These are phyloP conservation scores for Gymnarchus niloticus DNA, from an alignment of 2,113 vertebrate genomes.

Conservation along the genomic window DNA sequence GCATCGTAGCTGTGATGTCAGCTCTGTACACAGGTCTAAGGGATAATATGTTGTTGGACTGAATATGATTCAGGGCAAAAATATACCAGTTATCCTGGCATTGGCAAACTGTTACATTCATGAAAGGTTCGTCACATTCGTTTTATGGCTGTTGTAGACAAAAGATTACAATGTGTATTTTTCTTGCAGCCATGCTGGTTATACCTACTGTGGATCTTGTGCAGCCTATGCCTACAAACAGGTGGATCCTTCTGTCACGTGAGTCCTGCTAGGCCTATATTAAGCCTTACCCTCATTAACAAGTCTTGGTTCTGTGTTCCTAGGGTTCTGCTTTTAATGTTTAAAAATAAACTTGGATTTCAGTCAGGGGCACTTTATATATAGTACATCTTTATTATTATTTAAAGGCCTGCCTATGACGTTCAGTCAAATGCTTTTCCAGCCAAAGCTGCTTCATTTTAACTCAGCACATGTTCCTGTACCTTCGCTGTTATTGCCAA, in stretches of 20 bases:
- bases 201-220: constrained; percentile 96
- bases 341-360: background rate
- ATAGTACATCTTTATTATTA: background rate
- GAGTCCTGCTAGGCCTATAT: constrained; percentile 54
- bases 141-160: background rate
- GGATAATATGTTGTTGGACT: background rate
- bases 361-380: background rate
- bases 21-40: background rate
- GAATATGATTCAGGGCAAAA: background rate
- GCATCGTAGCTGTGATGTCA: background rate
- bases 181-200: constrained; percentile 87
- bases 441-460: background rate
- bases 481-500: background rate
- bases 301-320: too few species aligned
- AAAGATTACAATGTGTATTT: constrained; percentile 3
- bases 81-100: background rate
- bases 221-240: constrained; percentile 98
- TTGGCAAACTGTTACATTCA: background rate
- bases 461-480: background rate
- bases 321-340: background rate
- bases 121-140: background rate
- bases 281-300: background rate
- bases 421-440: background rate
- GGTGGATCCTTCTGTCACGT: constrained; percentile 96
- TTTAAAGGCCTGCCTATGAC: background rate